Conservation (phyloP, 2,888 invertebrate genomes). For the Rotaria macrura region DNA sequence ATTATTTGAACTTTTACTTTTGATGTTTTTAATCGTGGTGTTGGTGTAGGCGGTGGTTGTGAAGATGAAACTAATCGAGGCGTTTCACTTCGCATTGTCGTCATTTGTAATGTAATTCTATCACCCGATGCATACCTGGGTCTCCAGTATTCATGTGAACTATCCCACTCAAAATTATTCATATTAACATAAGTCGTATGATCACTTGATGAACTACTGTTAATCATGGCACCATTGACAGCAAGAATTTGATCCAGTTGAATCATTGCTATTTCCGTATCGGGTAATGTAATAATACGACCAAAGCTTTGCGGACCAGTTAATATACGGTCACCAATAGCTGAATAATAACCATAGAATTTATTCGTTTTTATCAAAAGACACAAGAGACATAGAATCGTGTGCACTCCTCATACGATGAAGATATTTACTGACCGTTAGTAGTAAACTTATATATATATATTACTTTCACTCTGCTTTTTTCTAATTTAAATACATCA, state of each 20-base stretch:
- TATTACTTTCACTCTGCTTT: no score
- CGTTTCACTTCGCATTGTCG: background rate
- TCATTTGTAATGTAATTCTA: slow-evolving; percentile 10
- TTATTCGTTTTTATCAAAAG: no score
- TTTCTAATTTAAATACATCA: no score
- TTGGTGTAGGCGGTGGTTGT: background rate
- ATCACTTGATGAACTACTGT: background rate
- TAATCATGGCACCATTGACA: background rate
- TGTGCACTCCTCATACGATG: no score
- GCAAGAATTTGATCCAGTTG: background rate
- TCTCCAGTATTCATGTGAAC: background rate
- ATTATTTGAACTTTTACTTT: background rate
- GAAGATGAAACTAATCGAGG: background rate
- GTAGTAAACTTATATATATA: no score
- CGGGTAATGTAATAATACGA: background rate
- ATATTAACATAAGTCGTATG: background rate
- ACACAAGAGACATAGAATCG: no score
- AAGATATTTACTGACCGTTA: no score
- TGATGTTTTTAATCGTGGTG: background rate
- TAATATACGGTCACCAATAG: slow-evolving; percentile 2
- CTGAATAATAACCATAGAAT: background rate
- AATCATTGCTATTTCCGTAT: slow-evolving; percentile 2
- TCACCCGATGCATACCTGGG: background rate
- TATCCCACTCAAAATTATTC: background rate
- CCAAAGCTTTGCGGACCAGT: slow-evolving; percentile 14